phyloP scores from a whole-genome alignment of 2,113 vertebrate genomes.

The Rhipidura dahli region DNA sequence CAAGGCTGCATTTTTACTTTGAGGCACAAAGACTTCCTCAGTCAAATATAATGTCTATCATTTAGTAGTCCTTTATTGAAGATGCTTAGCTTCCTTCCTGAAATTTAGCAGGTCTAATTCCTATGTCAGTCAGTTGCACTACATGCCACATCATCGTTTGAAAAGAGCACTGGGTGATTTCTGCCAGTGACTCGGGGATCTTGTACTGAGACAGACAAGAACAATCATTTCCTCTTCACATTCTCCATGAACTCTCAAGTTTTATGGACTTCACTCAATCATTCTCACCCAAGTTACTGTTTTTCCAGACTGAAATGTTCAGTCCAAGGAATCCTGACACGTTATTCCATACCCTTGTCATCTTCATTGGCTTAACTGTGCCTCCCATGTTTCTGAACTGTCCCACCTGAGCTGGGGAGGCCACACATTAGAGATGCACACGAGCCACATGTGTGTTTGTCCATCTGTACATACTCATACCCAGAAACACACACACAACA shows the following conservation, averaged over 20 bases:
- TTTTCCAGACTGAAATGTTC: neutral
- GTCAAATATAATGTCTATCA: neutral
- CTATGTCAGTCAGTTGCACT: neutral
- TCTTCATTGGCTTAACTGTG: neutral
- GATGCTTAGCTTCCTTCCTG: neutral
- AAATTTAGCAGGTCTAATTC: neutral
- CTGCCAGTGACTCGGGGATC: neutral
- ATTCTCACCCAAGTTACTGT: neutral
- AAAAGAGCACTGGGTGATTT: neutral
- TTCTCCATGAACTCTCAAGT: neutral
- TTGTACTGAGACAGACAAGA: neutral
- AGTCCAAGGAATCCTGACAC: neutral
- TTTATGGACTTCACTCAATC: neutral
- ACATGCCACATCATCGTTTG: neutral
- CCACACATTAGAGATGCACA: neutral
- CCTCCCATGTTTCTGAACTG: rapidly evolving
- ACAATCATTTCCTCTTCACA: neutral
- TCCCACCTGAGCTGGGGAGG: neutral
- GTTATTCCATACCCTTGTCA: neutral
- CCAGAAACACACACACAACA: neutral
- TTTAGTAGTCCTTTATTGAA: neutral
- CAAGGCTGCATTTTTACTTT: neutral
- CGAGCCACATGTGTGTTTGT: rapidly evolving
- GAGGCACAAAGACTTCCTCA: neutral
- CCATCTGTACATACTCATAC: neutral